Evolutionary conservation across 1,140 invertebrate species (phyloP), one percentile per base, ranked within the genome.

Genomic region (Trichonephila clavipes): DNA sequence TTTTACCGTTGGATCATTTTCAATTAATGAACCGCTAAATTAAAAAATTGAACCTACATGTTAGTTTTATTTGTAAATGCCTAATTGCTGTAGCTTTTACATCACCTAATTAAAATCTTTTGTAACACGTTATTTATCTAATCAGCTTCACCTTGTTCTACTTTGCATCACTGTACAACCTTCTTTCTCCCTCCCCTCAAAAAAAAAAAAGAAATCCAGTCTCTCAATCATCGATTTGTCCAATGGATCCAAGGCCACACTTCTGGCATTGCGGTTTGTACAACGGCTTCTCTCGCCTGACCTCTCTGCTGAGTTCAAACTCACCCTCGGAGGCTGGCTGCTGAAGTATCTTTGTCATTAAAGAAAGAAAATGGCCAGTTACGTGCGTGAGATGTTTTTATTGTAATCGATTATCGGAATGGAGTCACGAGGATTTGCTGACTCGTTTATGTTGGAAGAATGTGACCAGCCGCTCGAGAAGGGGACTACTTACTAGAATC

Each of bases 381-480:
- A 77, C 72, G 72, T 77, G 72, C 72, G 24, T 77, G 28, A 69
- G 66, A 77, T 77, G 72, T 77, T 77, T 77, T 77, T 77, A 77
- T 77, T 77, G 72, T 77, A 77, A 77, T 77, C 72, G 72, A 77
- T 77, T 77, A 77, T 77, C 28, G 72, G 72, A 40, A 77, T 77
- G 72, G 72, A 77, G 72, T 77, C 72, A 77, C 72, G 72, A 77
- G 72, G 28, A 34, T 10, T 34, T 77, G 72, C 72, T 16, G 18
- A 77, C 51, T 51, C 51, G 51, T 51, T 51, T 51, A 51, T 51
- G 51, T 51, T 51, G 51, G 51, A 40, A 7, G 72, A 34, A 77
- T 77, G 72, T 40, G 62, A 64, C 5, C 62, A 4, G 62, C 24
- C 66, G n/a, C 24, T 14, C 7, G 66, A 24, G n/a, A 69, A 69